A percentile compares a stretch with the other conserved stretches of the same genome.
These are phyloP conservation scores for Lophochroa leadbeateri DNA, from an alignment of 2,113 vertebrate species.

Conservation along the genomic window DNA sequence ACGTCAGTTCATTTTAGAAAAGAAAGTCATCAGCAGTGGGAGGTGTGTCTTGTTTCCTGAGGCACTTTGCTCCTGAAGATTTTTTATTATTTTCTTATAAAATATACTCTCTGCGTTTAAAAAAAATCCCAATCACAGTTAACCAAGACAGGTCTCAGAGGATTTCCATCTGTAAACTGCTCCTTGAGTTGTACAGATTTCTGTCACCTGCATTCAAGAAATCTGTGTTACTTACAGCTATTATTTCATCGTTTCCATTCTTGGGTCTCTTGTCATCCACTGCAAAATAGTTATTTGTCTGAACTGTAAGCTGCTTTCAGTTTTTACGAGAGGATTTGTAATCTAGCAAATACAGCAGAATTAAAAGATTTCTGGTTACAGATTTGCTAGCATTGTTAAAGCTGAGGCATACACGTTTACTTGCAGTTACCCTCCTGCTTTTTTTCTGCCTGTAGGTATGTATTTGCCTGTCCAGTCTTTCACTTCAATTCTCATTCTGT, in stretches of 20 bases:
- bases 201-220: background rate
- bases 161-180: background rate
- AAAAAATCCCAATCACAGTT: background rate
- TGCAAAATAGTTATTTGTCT: constrained; percentile 54
- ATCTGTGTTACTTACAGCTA: constrained; percentile 17
- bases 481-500: background rate
- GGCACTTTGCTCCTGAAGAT: background rate
- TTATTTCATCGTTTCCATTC: constrained; percentile 28
- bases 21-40: constrained; percentile 12
- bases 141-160: background rate
- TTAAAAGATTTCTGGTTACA: constrained; percentile 48
- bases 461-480: background rate
- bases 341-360: constrained; percentile 53
- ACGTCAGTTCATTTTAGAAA: constrained; percentile 1
- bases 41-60: constrained; percentile 16
- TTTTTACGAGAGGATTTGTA: constrained; percentile 63
- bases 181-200: background rate
- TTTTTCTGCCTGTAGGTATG: background rate
- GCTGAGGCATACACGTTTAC: background rate
- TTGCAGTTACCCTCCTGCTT: background rate
- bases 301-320: constrained; percentile 54
- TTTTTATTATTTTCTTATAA: background rate
- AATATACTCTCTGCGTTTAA: background rate
- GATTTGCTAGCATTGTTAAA: background rate
- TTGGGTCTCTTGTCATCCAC: constrained; percentile 11